A percentile compares a stretch with the other conserved stretches of the same genome.
phyloP scores from a whole-genome alignment of 2,888 invertebrate species.

The Slavum lentiscoides region DNA sequence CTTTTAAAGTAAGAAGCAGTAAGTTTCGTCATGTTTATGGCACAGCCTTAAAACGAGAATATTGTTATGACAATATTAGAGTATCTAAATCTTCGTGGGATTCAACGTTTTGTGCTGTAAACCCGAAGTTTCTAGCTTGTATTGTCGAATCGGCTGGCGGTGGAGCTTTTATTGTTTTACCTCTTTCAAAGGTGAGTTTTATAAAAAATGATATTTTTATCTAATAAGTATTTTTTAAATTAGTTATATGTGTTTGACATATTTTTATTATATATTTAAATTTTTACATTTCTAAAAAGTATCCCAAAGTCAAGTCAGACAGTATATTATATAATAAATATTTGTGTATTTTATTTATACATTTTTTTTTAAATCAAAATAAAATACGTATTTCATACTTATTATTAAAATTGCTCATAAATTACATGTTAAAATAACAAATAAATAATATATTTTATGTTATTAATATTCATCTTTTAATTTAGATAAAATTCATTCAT shows the following conservation, averaged over 20 bases:
- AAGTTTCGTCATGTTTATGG: constrained; percentile 98
- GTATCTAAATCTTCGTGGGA: constrained; percentile 98
- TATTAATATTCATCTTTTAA: no score
- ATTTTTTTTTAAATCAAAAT: no score
- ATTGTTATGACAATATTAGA: constrained; percentile 95
- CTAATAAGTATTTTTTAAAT: background rate
- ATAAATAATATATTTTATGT: no score
- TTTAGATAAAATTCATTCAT: no score
- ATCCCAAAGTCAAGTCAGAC: no score
- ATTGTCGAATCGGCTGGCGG: constrained; percentile 97
- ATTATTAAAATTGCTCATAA: background rate
- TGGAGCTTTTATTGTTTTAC: constrained; percentile 92
- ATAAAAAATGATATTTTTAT: background rate
- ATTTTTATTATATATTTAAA: no score
- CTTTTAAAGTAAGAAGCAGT: constrained; percentile 94
- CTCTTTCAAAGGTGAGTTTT: constrained; percentile 80
- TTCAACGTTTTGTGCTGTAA: constrained; percentile 96
- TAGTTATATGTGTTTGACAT: background rate
- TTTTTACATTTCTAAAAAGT: no score
- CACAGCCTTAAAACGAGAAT: constrained; percentile 88
- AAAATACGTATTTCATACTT: no score
- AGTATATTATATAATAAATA: no score
- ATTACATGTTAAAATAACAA: background rate
- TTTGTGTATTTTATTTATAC: no score
- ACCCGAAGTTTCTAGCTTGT: constrained; percentile 95